Conservation (phyloP, 2,113 vertebrate genomes). For the Hippoglossus stenolepis region DNA sequence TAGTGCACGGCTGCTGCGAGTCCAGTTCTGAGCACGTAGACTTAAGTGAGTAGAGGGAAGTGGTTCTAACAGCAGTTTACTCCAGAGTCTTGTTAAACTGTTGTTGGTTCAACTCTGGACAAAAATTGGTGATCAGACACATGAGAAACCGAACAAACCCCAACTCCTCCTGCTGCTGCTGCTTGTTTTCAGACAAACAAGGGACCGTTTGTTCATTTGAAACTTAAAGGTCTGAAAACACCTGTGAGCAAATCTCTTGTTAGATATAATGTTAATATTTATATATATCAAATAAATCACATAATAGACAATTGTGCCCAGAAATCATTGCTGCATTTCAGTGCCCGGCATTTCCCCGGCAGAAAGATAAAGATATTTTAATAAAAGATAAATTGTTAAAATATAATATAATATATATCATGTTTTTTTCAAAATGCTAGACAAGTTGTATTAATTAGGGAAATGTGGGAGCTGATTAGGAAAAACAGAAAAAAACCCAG, state of each 20-base stretch:
- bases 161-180: neutral
- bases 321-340: no score
- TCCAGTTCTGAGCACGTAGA: neutral
- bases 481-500: neutral
- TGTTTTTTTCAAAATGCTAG: neutral
- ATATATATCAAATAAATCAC: no score
- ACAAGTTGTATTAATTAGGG: neutral
- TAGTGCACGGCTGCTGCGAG: neutral
- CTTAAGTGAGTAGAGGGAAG: neutral
- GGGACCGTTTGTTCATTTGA: no score
- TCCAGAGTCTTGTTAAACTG: conserved; percentile 4
- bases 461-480: neutral
- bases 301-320: no score
- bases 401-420: no score
- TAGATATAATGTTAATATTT: no score
- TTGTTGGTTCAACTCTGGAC: neutral
- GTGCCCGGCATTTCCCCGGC: no score
- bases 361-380: no score
- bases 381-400: no score
- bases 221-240: no score
- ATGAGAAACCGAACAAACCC: neutral
- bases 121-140: neutral
- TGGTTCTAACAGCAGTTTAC: neutral
- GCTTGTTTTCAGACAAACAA: no score
- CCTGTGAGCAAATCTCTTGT: no score